Base-by-base conservation (phyloP, 2,888 invertebrate genomes). In the Notodonta dromedarius region DNA sequence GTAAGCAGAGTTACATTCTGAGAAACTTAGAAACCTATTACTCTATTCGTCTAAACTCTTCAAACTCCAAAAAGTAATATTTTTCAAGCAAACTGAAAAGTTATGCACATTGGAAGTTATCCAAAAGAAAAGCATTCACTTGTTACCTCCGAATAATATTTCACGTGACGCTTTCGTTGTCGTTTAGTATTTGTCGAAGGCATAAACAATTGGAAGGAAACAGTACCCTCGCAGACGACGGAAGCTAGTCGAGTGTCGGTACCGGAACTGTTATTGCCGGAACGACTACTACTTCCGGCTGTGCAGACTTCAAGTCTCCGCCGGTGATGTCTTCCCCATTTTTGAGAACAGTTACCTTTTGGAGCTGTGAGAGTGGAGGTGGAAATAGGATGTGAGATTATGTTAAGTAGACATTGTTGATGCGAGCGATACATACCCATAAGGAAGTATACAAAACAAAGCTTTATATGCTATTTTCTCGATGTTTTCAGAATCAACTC, bases 241-340 rank as follows among this genome's bases (percentile, higher is more conserved):
- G 92, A 93, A 89, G 86, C 72, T 76, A 82, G 84, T 82, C 84
- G 89, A 93, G 93, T 93, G 93, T 91, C 88, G 90, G 84, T 84
- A 82, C 87, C 90, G 93, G 92, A 93, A 91, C 88, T 90, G 91
- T 91, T 93, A 93, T 92, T 91, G 91, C 90, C 87, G 88, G 90
- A 88, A 91, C 87, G 90, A 91, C 90, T 89, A 87, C 88, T 87
- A 85, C 89, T 78, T 92, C 93, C 93, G 90, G 84, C 80, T 80
- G 82, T 82, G 88, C 81, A 88, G 91, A 90, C 92, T 89, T 88
- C 82, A 83, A 86, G 90, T 88, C 89, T 89, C 79, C 86, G 75
- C 70, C 70, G 67, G 73, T 82, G 81, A 83, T 82, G 84, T 84
- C 85, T 86, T 85, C 65, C 79, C 79, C 75, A 80, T 84, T 83